Conservation (phyloP, 2,797 vertebrate genomes). For the Buceros bicornis region DNA sequence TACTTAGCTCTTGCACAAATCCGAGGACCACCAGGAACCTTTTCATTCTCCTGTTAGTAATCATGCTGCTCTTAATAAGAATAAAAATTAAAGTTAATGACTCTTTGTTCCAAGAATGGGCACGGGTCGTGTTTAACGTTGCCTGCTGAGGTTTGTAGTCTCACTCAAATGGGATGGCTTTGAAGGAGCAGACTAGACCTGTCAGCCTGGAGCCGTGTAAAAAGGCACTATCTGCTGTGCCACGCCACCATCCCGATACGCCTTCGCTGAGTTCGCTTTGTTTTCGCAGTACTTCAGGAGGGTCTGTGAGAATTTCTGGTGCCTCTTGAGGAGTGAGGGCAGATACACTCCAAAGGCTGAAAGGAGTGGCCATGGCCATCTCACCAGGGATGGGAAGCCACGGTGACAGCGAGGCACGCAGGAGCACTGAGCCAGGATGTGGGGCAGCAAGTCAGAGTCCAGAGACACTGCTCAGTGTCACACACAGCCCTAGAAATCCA, state of each 20-base stretch:
- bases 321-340: background rate
- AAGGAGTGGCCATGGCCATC: accelerated
- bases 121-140: background rate
- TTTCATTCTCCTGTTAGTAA: background rate
- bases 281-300: background rate
- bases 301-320: background rate
- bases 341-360: background rate
- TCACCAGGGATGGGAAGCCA: background rate
- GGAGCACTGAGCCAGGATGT: background rate
- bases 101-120: background rate
- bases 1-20: background rate
- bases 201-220: background rate
- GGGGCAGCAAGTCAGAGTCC: background rate
- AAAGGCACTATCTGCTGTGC: background rate
- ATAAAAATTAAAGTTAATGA: background rate
- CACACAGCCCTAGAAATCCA: background rate
- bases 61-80: background rate
- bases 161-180: background rate
- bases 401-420: accelerated
- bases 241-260: background rate
- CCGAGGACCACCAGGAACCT: background rate
- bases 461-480: background rate
- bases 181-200: background rate
- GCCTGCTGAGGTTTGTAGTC: background rate
- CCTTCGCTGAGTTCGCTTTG: background rate